A percentile compares a stretch with the other conserved stretches of the same genome.
Conservation (phyloP, 2,797 vertebrate species). For the Thalassophryne amazonica region DNA sequence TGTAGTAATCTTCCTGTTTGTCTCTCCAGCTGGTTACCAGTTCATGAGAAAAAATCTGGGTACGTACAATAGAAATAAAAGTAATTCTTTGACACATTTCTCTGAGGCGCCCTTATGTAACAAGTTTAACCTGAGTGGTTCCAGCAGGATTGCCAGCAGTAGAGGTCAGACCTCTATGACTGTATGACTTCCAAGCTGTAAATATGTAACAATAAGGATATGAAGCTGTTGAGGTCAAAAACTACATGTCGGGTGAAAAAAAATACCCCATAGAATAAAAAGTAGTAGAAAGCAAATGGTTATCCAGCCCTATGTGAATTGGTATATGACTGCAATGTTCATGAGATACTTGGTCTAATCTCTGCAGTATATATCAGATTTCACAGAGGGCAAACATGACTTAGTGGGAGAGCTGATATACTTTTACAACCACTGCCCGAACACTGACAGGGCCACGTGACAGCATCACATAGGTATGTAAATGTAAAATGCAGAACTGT, state of each 20-base stretch:
- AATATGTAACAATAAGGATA: conserved; percentile 11
- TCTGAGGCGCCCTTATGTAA: conserved; percentile 23
- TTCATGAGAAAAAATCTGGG: background rate
- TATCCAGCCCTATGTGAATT: conserved; percentile 26
- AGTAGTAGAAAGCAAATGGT: background rate
- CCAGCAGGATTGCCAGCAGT: conserved; percentile 1
- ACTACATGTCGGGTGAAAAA: conserved; percentile 22
- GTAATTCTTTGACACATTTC: conserved; percentile 2
- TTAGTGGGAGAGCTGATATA: conserved; percentile 62
- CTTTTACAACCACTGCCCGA: conserved; percentile 39
- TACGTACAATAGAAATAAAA: conserved; percentile 7
- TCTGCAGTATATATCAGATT: conserved; percentile 62
- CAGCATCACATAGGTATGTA: conserved; percentile 11
- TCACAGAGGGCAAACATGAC: conserved; percentile 63
- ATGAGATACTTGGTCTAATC: conserved; percentile 48
- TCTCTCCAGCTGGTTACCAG: background rate
- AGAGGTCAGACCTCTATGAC: conserved; percentile 10
- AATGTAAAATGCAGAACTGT: conserved; percentile 24
- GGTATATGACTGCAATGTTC: conserved; percentile 32
- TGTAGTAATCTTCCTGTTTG: no score
- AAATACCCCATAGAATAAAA: conserved; percentile 7
- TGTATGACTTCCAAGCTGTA: conserved; percentile 24
- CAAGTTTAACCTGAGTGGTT: conserved; percentile 8
- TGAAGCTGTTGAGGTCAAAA: conserved; percentile 14
- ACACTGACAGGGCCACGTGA: conserved; percentile 38